Evolutionary conservation across 2,888 invertebrate species (phyloP).

Genomic region (Pollenia amentaria): DNA sequence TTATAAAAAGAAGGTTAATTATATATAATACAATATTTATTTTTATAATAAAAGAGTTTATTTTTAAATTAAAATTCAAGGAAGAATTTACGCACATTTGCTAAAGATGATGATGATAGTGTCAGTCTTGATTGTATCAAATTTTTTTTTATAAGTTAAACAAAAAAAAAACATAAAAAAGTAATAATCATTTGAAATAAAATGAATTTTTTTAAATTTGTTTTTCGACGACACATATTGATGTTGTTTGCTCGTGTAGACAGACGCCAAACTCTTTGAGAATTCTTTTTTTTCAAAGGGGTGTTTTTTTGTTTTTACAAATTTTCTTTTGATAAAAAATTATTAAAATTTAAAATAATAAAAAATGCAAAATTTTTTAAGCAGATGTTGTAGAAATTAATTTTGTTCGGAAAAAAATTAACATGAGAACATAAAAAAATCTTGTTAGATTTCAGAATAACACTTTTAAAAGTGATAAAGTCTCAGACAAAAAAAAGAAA

Average conservation of each 20-base stretch:
- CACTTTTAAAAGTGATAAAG: conserved; percentile 25
- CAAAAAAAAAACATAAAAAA: too few species aligned
- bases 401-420: not conserved
- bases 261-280: conserved; percentile 53
- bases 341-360: not conserved
- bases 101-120: not conserved
- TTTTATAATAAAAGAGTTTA: conserved; percentile 6
- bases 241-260: conserved; percentile 32
- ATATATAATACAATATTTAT: conserved; percentile 18
- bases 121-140: not conserved
- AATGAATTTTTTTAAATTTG: conserved; percentile 6
- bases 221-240: conserved; percentile 38
- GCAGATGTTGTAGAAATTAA: conserved; percentile 63
- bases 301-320: too few species aligned
- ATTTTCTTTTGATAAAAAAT: conserved; percentile 35
- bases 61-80: conserved; percentile 27
- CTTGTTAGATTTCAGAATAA: conserved; percentile 27
- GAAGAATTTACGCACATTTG: conserved; percentile 33
- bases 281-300: not conserved
- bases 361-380: not conserved
- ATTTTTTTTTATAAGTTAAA: not conserved
- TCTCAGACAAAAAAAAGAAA: not conserved
- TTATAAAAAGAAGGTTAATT: conserved; percentile 73
- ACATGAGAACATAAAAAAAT: not conserved
- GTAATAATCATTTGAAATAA: too few species aligned